Percentiles rank a stretch among this genome's conserved stretches.
Evolutionary conservation across 2,888 invertebrate genomes (phyloP).

Genomic region (Microctonus hyperodae): DNA sequence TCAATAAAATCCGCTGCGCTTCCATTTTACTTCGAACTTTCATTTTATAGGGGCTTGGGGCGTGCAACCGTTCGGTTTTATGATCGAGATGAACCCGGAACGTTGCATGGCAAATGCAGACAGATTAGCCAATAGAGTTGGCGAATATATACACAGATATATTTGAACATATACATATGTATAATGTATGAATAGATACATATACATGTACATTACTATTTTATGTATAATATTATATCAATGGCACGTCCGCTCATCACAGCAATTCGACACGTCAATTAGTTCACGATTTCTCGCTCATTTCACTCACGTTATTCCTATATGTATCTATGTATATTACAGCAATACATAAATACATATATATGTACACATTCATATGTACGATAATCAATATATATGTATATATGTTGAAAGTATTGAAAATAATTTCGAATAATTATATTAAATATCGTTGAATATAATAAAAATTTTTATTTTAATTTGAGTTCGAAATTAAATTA

Average conservation of each 20-base stretch:
- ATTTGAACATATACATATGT: background rate
- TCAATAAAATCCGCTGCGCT: conserved; percentile 40
- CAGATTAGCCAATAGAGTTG: conserved; percentile 31
- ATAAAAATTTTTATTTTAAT: too few species aligned
- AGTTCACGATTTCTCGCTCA: conserved; percentile 30
- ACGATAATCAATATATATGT: too few species aligned
- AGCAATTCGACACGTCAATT: conserved; percentile 37
- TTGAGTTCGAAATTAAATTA: too few species aligned
- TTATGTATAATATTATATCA: background rate
- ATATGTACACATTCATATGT: too few species aligned
- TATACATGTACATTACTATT: background rate
- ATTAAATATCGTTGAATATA: too few species aligned
- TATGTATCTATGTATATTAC: background rate
- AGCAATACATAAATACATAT: too few species aligned
- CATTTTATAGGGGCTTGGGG: conserved; percentile 35
- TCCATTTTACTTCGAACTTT: conserved; percentile 37
- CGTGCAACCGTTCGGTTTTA: conserved; percentile 33
- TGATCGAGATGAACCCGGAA: conserved; percentile 42
- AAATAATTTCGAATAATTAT: too few species aligned
- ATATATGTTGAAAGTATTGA: too few species aligned
- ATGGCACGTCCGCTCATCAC: conserved; percentile 2
- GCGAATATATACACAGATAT: background rate
- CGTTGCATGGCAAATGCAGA: conserved; percentile 24
- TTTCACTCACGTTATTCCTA: conserved; percentile 9
- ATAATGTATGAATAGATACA: background rate